These are phyloP conservation scores for Chionoecetes opilio DNA, from an alignment of 1,140 invertebrate species.

Conservation along the genomic window DNA sequence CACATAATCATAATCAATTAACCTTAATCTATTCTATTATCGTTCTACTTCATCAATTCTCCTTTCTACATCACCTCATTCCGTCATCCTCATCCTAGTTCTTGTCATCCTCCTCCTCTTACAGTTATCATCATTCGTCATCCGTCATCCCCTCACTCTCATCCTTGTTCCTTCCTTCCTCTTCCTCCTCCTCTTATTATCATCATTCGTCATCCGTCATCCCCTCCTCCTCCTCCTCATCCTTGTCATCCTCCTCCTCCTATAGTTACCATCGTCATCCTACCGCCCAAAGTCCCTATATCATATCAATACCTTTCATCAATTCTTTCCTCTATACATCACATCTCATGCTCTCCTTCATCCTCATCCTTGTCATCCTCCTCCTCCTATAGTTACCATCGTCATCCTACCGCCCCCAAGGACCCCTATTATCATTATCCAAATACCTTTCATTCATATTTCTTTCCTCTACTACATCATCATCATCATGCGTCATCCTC, in stretches of 20 bases:
- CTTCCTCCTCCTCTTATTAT: neutral
- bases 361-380: neutral
- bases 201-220: neutral
- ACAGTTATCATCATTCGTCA: no score
- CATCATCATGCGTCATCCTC: neutral
- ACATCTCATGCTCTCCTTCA: neutral
- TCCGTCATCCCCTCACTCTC: neutral
- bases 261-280: neutral
- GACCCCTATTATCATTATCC: no score
- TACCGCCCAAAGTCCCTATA: neutral
- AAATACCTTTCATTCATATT: no score
- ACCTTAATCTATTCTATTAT: no score
- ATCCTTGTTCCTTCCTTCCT: neutral
- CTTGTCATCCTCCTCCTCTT: no score
- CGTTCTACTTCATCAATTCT: no score
- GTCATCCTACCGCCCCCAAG: no score
- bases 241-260: neutral
- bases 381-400: no score
- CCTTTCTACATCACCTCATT: neutral
- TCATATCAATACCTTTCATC: no score
- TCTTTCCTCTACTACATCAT: neutral
- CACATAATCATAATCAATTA: no score
- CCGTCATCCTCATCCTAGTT: neutral
- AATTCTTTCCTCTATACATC: neutral
- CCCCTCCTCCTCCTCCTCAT: neutral